Evolutionary conservation across 2,113 vertebrate species (phyloP).

Genomic region (Hippolais icterina): DNA sequence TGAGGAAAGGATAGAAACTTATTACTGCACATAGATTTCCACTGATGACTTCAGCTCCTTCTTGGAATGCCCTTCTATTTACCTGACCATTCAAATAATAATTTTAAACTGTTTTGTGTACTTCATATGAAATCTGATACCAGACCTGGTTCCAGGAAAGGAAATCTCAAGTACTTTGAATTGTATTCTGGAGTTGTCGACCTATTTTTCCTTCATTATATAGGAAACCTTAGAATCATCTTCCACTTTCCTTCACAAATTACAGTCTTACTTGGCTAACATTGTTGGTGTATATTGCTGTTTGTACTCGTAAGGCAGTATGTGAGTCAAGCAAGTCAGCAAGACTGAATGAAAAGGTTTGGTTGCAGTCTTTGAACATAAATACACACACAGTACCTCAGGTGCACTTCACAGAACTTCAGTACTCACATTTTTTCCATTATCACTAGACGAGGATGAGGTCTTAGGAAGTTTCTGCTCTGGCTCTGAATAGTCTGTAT

Average conservation of each 20-base stretch:
- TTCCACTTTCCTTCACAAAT: not conserved
- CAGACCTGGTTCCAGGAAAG: not conserved
- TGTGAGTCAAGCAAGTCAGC: not conserved
- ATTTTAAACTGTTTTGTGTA: not conserved
- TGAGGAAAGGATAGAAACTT: not conserved
- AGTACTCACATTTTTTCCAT: slow-evolving; percentile 86
- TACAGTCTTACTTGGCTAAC: not conserved
- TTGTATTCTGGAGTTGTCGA: not conserved
- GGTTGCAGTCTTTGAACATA: not conserved
- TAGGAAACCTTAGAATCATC: not conserved
- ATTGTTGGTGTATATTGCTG: not conserved
- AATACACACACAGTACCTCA: not conserved
- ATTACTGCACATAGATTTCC: not conserved
- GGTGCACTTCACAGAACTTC: not conserved
- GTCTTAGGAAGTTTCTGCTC: slow-evolving; percentile 95
- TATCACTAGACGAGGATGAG: slow-evolving; percentile 84
- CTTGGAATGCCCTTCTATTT: not conserved
- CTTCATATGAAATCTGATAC: not conserved
- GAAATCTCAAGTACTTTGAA: not conserved
- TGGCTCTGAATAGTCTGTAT: slow-evolving; percentile 89
- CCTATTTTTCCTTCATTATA: not conserved
- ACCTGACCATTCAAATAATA: not conserved
- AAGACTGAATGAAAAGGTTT: not conserved
- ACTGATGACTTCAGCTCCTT: not conserved
- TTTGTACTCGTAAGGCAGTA: not conserved